phyloP scores from a whole-genome alignment of 2,888 invertebrate genomes.

The Limnephilus auricula region DNA sequence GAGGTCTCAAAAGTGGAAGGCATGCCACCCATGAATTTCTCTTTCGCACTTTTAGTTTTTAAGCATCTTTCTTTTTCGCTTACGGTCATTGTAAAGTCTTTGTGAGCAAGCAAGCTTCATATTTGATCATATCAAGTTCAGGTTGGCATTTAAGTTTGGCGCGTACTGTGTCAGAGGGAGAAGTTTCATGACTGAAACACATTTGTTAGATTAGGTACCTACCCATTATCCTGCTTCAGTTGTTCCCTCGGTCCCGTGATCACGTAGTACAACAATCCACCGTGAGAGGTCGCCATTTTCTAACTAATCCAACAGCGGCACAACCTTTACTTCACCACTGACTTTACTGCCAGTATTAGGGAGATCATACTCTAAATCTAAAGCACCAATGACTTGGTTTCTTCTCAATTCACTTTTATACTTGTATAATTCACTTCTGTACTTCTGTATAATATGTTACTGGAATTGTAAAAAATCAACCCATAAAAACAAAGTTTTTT shows the following conservation, averaged over 20 bases:
- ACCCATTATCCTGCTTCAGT: conserved; percentile 38
- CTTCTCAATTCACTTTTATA: background rate
- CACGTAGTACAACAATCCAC: conserved; percentile 84
- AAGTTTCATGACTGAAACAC: too few relatives aligned
- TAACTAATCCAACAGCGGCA: background rate
- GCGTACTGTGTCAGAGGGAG: background rate
- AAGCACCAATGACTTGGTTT: background rate
- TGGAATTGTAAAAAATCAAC: too few relatives aligned
- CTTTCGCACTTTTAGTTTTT: too few relatives aligned
- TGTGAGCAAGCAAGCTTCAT: too few relatives aligned
- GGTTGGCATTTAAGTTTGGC: too few relatives aligned
- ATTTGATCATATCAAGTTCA: too few relatives aligned
- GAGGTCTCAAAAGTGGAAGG: too few relatives aligned
- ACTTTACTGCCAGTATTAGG: background rate
- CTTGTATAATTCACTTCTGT: too few relatives aligned
- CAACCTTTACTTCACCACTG: background rate
- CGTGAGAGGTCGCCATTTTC: conserved; percentile 78
- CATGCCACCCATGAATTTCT: too few relatives aligned
- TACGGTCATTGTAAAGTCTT: too few relatives aligned
- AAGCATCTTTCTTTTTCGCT: too few relatives aligned
- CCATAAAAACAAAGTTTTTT: too few relatives aligned
- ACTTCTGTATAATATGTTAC: background rate
- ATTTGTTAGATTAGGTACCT: conserved; percentile 10
- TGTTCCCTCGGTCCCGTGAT: conserved; percentile 79
- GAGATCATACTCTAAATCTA: background rate